Percentiles rank a stretch among this genome's conserved stretches.
Conservation (phyloP, 92 coral and sea anemone genomes). For the Palythoa grandiflora region DNA sequence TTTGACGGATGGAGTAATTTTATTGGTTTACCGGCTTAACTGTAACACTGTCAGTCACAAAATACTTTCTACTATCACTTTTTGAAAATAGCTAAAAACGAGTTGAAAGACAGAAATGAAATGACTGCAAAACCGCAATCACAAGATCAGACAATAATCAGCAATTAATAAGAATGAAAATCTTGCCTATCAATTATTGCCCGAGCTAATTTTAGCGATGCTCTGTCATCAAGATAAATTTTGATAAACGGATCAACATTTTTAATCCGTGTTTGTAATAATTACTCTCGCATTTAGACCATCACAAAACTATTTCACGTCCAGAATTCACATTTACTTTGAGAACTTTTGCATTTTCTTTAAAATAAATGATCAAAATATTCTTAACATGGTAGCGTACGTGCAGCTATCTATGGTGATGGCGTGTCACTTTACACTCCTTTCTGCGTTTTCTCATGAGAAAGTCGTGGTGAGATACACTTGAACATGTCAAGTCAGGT, state of each 20-base stretch:
- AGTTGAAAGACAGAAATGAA: neutral
- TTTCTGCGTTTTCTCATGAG: slow-evolving; percentile 17
- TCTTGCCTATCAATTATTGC: slow-evolving; percentile 66
- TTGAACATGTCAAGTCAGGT: slow-evolving; percentile 26
- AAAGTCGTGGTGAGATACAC: slow-evolving; percentile 12
- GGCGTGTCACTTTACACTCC: slow-evolving; percentile 20
- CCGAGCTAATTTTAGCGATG: slow-evolving; percentile 68
- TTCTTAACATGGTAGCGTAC: neutral
- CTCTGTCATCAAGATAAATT: slow-evolving; percentile 73
- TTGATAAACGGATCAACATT: slow-evolving; percentile 72
- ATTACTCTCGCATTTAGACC: slow-evolving; percentile 60
- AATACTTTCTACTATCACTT: neutral
- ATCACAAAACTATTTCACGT: slow-evolving; percentile 27
- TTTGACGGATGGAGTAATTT: neutral
- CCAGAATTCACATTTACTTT: slow-evolving; percentile 32
- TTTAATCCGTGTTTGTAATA: slow-evolving; percentile 65
- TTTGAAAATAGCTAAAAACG: neutral
- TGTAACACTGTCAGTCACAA: neutral
- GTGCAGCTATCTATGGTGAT: slow-evolving; percentile 40
- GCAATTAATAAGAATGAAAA: slow-evolving; percentile 65
- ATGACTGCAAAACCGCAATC: slow-evolving; percentile 46
- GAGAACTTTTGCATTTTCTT: neutral
- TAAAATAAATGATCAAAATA: neutral
- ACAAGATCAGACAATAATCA: slow-evolving; percentile 63
- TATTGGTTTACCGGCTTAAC: slow-evolving; percentile 6